Conservation (phyloP, 2,888 invertebrate genomes). For the Antheraea assamensis region DNA sequence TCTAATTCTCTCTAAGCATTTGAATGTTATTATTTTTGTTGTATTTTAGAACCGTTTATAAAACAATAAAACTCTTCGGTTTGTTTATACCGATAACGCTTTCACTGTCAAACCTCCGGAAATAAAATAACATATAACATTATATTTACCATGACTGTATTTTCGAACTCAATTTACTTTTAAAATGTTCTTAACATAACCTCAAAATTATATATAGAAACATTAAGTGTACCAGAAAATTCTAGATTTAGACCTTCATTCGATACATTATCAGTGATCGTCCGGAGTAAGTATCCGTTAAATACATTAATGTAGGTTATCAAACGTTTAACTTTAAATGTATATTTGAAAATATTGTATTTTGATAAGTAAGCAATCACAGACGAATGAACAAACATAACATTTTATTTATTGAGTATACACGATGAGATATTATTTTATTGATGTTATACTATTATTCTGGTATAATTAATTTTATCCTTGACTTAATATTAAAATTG, state of each 20-base stretch:
- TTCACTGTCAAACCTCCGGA: constrained; percentile 3
- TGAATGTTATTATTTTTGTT: neutral
- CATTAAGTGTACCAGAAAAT: neutral
- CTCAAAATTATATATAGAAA: neutral
- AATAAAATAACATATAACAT: neutral
- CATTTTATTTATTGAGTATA: neutral
- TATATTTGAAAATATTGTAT: neutral
- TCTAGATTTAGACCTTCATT: neutral
- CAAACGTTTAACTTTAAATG: constrained; percentile 5
- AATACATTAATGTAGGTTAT: constrained; percentile 13
- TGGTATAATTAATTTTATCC: neutral
- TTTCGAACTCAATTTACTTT: too few species aligned
- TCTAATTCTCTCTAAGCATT: neutral
- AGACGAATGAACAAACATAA: neutral
- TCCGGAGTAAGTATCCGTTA: neutral
- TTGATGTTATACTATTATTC: neutral
- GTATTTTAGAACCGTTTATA: neutral
- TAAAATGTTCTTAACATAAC: too few species aligned
- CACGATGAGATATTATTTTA: neutral
- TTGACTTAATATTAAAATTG: neutral
- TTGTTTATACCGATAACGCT: neutral
- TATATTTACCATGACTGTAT: neutral
- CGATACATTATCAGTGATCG: neutral
- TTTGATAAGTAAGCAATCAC: constrained; percentile 6
- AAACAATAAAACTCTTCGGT: neutral